Evolutionary conservation across 1,140 invertebrate genomes (phyloP), one percentile per base, ranked within the genome.

Genomic region (Theocolax elegans): DNA sequence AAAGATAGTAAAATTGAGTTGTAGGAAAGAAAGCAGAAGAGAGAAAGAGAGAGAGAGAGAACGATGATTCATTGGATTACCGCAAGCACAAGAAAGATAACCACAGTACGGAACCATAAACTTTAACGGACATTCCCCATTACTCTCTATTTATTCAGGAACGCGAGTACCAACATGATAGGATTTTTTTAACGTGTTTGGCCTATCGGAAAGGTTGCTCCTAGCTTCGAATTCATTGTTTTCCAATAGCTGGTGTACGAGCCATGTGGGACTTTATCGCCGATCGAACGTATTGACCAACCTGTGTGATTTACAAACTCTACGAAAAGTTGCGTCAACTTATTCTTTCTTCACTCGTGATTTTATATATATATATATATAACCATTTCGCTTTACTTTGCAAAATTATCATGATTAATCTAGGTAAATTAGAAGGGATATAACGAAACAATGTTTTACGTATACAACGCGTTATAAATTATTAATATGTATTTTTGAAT

Each of bases 141-240:
- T 29, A 31, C 27, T 62, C 23, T 48, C 13, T 48, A 27, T 46
- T 62, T 48, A 25, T 62, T 62, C 19, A 8, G 4, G 9, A 19
- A 12, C 9, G 27, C 2, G 1, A 2, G 19, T 1, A 9, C 12
- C 6, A 49, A 9, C 15, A 1, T 21, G 38, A 25, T 21, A 42
- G 35, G 19, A 6, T 48, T 46, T 62, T 62, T 48, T 29, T 15
- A 44, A 15, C 35, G 38, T 10, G 25, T 21, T 27, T 19, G 21
- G 21, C 9, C 17, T 13, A 51, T 8, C 2, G n/a, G 48, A 3
- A 44, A 13, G 6, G 21, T 7, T 1, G 40, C 23, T 48, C 2
- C 4, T 10, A 7, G 25, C 42, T 53, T 44, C 27, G 71, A 69
- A 76, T 78, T 77, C 75, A 79, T 79, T 77, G 77, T 78, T 78